phyloP scores from a whole-genome alignment of 2,888 invertebrate genomes.

The Frankliniella intonsa region DNA sequence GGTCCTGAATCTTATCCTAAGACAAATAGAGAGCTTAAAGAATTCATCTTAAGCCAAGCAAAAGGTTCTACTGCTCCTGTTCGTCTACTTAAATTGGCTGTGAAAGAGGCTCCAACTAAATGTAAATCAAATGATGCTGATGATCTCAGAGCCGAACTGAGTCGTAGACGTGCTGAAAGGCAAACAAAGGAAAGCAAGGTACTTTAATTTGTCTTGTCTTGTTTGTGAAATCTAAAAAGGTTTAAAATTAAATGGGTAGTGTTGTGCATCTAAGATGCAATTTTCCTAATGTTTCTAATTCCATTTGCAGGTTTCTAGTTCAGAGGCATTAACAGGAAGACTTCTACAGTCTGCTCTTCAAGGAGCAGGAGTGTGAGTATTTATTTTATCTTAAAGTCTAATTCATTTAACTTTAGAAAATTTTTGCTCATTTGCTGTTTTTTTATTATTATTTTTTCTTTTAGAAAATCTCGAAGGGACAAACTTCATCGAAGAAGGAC shows the following conservation, averaged over 20 bases:
- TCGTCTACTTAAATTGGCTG: not conserved
- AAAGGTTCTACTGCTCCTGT: not conserved
- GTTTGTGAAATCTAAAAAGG: not conserved
- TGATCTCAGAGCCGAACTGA: constrained; percentile 52
- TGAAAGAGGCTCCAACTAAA: not conserved
- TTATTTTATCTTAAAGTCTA: not conserved
- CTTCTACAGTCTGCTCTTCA: constrained; percentile 53
- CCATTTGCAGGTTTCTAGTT: not conserved
- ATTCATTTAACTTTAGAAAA: not conserved
- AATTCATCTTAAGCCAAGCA: not conserved
- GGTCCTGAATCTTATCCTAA: not conserved
- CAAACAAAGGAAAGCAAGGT: constrained; percentile 48
- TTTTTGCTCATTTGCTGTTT: not conserved
- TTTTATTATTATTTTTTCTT: not conserved
- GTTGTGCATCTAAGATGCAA: not conserved
- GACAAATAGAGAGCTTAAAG: constrained; percentile 13
- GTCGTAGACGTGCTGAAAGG: constrained; percentile 52
- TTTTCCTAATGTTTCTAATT: not conserved
- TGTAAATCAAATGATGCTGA: constrained; percentile 42
- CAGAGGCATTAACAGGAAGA: constrained; percentile 44
- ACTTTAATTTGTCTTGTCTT: constrained; percentile 34
- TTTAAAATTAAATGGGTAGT: not conserved
- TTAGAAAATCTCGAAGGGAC: not conserved
- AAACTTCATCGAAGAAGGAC: not conserved
- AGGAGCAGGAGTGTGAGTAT: constrained; percentile 43